phyloP scores from a whole-genome alignment of 1,140 invertebrate species.

The Halictus rubicundus region DNA sequence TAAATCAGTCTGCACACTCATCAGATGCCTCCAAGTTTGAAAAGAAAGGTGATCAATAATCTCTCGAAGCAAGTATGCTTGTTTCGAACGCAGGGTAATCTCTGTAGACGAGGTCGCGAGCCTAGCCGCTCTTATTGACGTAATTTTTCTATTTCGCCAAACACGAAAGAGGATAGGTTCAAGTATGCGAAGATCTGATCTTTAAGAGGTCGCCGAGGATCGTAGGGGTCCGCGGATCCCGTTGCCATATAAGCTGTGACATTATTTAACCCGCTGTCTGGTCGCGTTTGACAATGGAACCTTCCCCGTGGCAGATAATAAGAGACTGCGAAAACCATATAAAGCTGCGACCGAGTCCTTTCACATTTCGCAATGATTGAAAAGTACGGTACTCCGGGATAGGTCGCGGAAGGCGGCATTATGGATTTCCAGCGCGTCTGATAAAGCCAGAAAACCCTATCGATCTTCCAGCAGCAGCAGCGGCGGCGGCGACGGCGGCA shows the following conservation, averaged over 20 bases:
- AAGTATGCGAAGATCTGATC: slow-evolving; percentile 5
- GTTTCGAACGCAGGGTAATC: too few species aligned
- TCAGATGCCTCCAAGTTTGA: too few species aligned
- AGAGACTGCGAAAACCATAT: slow-evolving; percentile 42
- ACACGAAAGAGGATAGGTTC: too few species aligned
- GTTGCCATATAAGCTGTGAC: slow-evolving; percentile 41
- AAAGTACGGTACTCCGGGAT: slow-evolving; percentile 36
- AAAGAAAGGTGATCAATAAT: too few species aligned
- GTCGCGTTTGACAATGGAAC: slow-evolving; percentile 46
- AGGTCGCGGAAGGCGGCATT: slow-evolving; percentile 47
- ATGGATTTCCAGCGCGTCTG: slow-evolving; percentile 41
- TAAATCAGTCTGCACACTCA: too few species aligned
- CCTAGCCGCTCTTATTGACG: too few species aligned
- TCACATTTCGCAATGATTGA: slow-evolving; percentile 52
- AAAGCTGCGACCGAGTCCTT: slow-evolving; percentile 42
- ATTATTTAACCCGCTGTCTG: slow-evolving; percentile 40
- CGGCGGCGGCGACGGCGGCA: not conserved
- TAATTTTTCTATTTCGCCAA: too few species aligned
- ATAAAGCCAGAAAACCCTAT: slow-evolving; percentile 37
- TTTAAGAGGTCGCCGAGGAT: slow-evolving; percentile 21
- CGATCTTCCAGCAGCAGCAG: slow-evolving; percentile 18
- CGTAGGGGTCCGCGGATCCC: slow-evolving; percentile 7
- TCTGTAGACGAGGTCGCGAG: too few species aligned
- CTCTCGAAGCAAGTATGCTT: too few species aligned
- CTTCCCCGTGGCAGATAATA: slow-evolving; percentile 32